Percentiles rank a stretch among this genome's conserved stretches.
phyloP scores from a whole-genome alignment of 1,140 invertebrate species.

The Catajapyx aquilonaris region DNA sequence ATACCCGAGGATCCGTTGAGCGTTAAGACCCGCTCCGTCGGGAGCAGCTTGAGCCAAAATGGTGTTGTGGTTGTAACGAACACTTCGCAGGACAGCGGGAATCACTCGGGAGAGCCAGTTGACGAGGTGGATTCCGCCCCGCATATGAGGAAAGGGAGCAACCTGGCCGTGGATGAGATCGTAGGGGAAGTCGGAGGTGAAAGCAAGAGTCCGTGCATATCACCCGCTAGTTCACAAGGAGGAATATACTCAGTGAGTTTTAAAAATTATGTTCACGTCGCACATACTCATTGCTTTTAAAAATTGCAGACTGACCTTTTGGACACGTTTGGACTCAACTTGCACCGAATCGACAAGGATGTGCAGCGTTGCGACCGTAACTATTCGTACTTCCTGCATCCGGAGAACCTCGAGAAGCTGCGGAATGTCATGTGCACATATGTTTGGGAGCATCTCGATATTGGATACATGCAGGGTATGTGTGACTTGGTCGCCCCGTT shows the following conservation, averaged over 20 bases:
- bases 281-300: too few species aligned
- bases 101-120: too few species aligned
- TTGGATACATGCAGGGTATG: conserved; percentile 84
- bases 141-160: too few species aligned
- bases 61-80: too few species aligned
- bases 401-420: conserved; percentile 78
- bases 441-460: conserved; percentile 83
- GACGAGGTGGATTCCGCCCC: too few species aligned
- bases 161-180: conserved; percentile 3
- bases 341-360: conserved; percentile 91
- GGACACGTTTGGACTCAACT: conserved; percentile 68
- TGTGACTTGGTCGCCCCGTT: conserved; percentile 85
- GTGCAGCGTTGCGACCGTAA: conserved; percentile 86
- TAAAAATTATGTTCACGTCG: conserved; percentile 4
- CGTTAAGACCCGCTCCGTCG: too few species aligned
- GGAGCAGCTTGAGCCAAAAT: too few species aligned
- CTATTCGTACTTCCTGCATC: conserved; percentile 65
- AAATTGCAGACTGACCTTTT: conserved; percentile 49
- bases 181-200: too few species aligned
- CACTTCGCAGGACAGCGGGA: too few species aligned
- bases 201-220: conserved; percentile 43
- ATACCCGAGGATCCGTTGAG: too few species aligned
- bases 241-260: conserved; percentile 60
- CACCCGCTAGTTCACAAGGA: conserved; percentile 62
- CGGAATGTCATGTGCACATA: conserved; percentile 91